Percentiles rank a stretch among this genome's conserved stretches.
These are phyloP conservation scores for Thunnus maccoyii DNA, from an alignment of 2,113 vertebrate genomes.

Conservation along the genomic window DNA sequence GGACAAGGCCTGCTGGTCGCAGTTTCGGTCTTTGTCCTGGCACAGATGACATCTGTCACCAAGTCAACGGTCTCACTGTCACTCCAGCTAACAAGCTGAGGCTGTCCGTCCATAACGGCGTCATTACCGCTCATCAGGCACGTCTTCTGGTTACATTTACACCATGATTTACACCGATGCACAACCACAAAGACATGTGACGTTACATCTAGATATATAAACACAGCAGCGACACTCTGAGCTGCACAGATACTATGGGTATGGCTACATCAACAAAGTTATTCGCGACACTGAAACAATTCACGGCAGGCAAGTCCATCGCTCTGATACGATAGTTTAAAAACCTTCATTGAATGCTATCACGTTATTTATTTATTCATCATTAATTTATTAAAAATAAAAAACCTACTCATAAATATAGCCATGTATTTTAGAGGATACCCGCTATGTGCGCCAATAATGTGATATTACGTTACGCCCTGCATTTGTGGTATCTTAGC, in stretches of 20 bases:
- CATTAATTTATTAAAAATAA: background rate
- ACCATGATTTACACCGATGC: background rate
- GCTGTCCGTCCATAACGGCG: constrained; percentile 37
- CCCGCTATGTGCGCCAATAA: background rate
- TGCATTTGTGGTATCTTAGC: constrained; percentile 58
- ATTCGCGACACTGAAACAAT: constrained; percentile 61
- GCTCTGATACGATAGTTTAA: rapidly evolving
- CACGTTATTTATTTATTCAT: too few species aligned
- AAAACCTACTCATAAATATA: background rate
- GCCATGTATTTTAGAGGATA: background rate
- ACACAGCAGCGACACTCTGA: too few species aligned
- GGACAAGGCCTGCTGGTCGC: background rate
- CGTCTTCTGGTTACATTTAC: background rate
- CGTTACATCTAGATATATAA: too few species aligned
- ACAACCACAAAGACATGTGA: too few species aligned
- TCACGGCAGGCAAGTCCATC: constrained; percentile 63
- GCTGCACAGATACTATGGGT: background rate
- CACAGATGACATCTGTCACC: constrained; percentile 47
- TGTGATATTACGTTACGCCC: background rate
- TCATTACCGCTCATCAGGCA: background rate
- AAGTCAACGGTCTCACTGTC: constrained; percentile 38
- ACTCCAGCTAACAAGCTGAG: constrained; percentile 32
- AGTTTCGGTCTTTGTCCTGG: constrained; percentile 24
- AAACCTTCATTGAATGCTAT: too few species aligned
- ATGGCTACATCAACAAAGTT: constrained; percentile 55